Conservation (phyloP, 2,888 invertebrate genomes). For the Cynaeus angustus region DNA sequence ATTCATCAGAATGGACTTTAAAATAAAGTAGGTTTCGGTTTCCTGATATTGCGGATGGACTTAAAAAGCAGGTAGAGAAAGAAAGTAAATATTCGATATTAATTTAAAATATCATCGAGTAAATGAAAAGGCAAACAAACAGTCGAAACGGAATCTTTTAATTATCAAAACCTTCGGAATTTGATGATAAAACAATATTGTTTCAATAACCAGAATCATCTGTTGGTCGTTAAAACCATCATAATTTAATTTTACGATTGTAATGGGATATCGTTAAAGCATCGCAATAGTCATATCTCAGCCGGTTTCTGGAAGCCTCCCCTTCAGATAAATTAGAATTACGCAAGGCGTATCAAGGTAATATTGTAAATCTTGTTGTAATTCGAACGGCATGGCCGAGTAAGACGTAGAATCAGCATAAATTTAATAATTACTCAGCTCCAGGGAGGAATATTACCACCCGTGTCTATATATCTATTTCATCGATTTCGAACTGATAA, state of each 20-base stretch:
- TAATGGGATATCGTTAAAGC: constrained; percentile 64
- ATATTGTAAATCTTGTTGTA: constrained; percentile 73
- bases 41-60: constrained; percentile 58
- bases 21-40: constrained; percentile 67
- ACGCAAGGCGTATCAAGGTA: constrained; percentile 72
- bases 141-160: constrained; percentile 43
- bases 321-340: constrained; percentile 72
- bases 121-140: constrained; percentile 51
- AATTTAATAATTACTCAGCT: constrained; percentile 73
- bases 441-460: constrained; percentile 64
- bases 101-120: constrained; percentile 61
- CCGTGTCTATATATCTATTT: constrained; percentile 38
- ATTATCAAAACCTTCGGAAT: constrained; percentile 38
- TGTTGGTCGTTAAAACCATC: constrained; percentile 58
- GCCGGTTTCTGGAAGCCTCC: constrained; percentile 57
- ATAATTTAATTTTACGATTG: constrained; percentile 70
- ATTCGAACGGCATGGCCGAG: constrained; percentile 71
- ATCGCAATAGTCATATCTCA: constrained; percentile 70
- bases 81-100: constrained; percentile 60
- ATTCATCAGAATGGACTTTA: constrained; percentile 70
- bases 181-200: constrained; percentile 54
- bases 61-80: constrained; percentile 59
- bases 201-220: constrained; percentile 42
- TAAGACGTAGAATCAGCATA: constrained; percentile 75
- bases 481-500: constrained; percentile 40